Percentiles rank a stretch among this genome's conserved stretches.
phyloP scores from a whole-genome alignment of 2,888 invertebrate species.

The Encarsia formosa region DNA sequence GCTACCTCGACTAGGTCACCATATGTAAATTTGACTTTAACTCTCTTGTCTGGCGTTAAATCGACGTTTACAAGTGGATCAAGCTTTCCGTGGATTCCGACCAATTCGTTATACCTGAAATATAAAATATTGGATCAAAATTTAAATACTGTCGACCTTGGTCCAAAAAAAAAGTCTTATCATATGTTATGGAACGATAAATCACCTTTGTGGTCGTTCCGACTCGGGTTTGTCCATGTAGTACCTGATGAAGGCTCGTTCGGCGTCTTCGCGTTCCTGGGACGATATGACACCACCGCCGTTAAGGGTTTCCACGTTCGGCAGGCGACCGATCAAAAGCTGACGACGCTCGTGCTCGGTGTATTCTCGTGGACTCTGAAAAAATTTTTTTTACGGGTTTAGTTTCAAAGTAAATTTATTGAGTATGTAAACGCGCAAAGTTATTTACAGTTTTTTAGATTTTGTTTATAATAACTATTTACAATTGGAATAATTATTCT shows the following conservation, averaged over 20 bases:
- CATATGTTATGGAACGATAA: not conserved
- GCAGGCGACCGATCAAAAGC: conserved; percentile 81
- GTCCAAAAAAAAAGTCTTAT: too few relatives aligned
- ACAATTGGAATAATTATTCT: too few relatives aligned
- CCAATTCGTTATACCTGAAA: conserved; percentile 73
- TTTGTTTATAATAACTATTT: too few relatives aligned
- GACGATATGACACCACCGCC: conserved; percentile 80
- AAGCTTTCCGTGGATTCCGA: conserved; percentile 81
- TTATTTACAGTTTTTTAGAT: too few relatives aligned
- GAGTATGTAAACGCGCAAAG: too few relatives aligned
- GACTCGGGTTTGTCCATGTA: conserved; percentile 85
- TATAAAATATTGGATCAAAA: not conserved
- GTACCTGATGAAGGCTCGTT: conserved; percentile 87
- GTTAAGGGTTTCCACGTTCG: conserved; percentile 80
- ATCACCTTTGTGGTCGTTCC: conserved; percentile 74
- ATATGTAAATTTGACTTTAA: conserved; percentile 79
- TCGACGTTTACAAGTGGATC: conserved; percentile 87
- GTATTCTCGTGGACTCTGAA: conserved; percentile 62
- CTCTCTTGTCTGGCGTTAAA: conserved; percentile 79
- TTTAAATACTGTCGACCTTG: too few relatives aligned
- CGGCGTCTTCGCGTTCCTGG: conserved; percentile 87
- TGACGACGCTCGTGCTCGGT: conserved; percentile 87
- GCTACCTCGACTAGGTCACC: conserved; percentile 68
- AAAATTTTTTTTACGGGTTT: not conserved
- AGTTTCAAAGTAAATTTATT: too few relatives aligned